These are phyloP conservation scores for Sebastes diploproa DNA, from an alignment of 2,797 vertebrate genomes.

Conservation along the genomic window DNA sequence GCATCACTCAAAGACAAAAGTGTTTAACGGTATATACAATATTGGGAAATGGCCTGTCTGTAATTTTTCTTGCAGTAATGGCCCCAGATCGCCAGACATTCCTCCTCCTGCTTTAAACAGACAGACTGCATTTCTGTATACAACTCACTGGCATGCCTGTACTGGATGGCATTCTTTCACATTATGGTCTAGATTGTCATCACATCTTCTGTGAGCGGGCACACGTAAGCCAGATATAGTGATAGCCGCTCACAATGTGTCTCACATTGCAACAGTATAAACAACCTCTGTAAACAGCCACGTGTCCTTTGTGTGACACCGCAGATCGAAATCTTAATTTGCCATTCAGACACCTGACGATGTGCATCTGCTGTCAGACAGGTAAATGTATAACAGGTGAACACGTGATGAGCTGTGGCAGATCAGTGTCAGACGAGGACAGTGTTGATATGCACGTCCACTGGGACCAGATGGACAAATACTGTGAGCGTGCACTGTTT, in stretches of 20 bases:
- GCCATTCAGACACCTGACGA: conserved; percentile 63
- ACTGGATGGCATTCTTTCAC: conserved; percentile 67
- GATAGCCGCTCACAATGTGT: conserved; percentile 40
- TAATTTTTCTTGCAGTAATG: conserved; percentile 32
- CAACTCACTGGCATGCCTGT: conserved; percentile 33
- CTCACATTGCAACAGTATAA: conserved; percentile 34
- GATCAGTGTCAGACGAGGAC: not conserved
- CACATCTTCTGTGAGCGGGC: conserved; percentile 46
- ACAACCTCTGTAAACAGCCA: conserved; percentile 71
- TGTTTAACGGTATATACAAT: not conserved
- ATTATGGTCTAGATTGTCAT: conserved; percentile 56
- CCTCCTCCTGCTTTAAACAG: conserved; percentile 37
- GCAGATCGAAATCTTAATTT: conserved; percentile 75
- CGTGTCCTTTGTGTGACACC: conserved; percentile 23
- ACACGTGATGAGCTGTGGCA: conserved; percentile 22
- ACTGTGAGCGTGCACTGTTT: too few species aligned
- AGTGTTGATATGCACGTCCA: not conserved
- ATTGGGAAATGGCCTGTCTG: conserved; percentile 10
- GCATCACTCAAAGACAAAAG: conserved; percentile 32
- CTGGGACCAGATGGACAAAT: not conserved
- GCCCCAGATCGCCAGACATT: conserved; percentile 45
- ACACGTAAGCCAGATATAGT: conserved; percentile 69
- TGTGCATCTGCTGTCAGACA: conserved; percentile 45
- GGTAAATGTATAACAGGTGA: not conserved
- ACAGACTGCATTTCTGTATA: conserved; percentile 1